These are phyloP conservation scores for Leptinotarsa rubiginosa DNA, from an alignment of 2,888 invertebrate genomes.

Conservation along the genomic window DNA sequence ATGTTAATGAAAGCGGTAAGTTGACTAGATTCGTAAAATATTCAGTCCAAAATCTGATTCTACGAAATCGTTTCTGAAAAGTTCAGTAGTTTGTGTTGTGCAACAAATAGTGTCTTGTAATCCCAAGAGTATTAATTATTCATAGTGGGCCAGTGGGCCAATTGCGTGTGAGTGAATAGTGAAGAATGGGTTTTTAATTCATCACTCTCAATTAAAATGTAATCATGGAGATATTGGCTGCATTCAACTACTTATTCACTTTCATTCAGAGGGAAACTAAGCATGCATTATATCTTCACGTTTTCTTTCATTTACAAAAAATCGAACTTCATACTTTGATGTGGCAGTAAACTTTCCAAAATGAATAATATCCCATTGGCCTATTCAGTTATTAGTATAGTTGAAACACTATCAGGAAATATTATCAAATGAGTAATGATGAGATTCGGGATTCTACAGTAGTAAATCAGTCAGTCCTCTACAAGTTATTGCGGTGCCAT, in stretches of 20 bases:
- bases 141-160: constrained; percentile 7
- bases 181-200: background rate
- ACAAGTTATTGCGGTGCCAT: too few species aligned
- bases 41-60: background rate
- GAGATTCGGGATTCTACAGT: too few species aligned
- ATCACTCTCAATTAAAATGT: background rate
- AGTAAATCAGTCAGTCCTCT: too few species aligned
- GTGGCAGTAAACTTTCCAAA: too few species aligned
- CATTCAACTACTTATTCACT: background rate
- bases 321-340: too few species aligned
- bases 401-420: too few species aligned
- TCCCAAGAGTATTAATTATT: background rate
- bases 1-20: constrained; percentile 9
- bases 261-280: background rate
- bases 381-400: too few species aligned
- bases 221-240: background rate
- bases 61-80: background rate
- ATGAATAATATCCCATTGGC: too few species aligned
- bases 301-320: too few species aligned
- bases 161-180: background rate
- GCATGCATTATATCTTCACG: too few species aligned
- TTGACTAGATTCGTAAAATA: background rate
- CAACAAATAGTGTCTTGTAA: background rate
- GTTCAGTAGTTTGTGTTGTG: constrained; percentile 10
- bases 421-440: too few species aligned